phyloP scores from a whole-genome alignment of 1,140 invertebrate genomes.

The Hetaerina americana region DNA sequence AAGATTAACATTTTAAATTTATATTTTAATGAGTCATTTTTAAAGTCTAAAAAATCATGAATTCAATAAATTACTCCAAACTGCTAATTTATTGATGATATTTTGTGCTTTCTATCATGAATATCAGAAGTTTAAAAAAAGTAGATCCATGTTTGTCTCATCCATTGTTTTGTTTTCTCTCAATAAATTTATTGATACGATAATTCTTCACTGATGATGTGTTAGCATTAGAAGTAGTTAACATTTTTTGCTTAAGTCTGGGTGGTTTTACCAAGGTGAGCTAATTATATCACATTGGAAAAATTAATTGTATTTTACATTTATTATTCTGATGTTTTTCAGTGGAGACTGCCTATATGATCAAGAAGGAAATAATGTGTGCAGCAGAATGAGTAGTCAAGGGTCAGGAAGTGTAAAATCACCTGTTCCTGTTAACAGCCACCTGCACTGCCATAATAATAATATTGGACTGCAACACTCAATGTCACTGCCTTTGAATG shows the following conservation, averaged over 20 bases:
- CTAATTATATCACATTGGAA: no score
- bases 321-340: background rate
- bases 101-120: no score
- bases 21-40: no score
- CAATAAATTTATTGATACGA: background rate
- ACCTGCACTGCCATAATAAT: slow-evolving; percentile 42
- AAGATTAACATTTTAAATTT: no score
- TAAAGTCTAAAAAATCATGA: no score
- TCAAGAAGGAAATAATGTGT: background rate
- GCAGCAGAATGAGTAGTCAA: background rate
- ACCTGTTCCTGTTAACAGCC: slow-evolving; percentile 50
- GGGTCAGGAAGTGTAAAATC: slow-evolving; percentile 16
- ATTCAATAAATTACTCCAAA: no score
- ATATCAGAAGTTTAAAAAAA: no score
- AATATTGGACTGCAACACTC: slow-evolving; percentile 35
- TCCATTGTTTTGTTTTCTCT: background rate
- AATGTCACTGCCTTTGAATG: slow-evolving; percentile 14
- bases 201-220: background rate
- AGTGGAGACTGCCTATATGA: slow-evolving; percentile 15
- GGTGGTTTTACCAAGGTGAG: no score
- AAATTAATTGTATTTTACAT: no score
- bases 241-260: background rate
- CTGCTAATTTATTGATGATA: no score
- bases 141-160: background rate
- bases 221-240: background rate